Evolutionary conservation across 92 coral and sea anemone genomes (phyloP).

Genomic region (Palythoa caribaeorum): DNA sequence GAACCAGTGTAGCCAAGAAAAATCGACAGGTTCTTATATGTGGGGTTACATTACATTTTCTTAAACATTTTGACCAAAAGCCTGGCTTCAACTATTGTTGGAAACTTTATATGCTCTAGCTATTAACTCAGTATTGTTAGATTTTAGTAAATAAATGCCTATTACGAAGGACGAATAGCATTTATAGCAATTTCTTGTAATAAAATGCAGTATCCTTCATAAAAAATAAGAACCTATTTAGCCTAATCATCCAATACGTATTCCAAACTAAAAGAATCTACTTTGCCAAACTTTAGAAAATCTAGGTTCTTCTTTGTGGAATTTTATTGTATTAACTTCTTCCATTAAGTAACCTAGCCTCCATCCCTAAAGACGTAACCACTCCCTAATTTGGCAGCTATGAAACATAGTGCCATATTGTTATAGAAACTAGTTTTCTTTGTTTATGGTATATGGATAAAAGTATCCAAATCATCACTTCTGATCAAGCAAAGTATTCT

Average conservation of each 20-base stretch:
- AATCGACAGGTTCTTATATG: too few species aligned
- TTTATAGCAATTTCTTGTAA: constrained; percentile 23
- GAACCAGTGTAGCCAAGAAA: neutral
- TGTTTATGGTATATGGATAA: neutral
- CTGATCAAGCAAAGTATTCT: neutral
- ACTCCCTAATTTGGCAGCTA: constrained; percentile 15
- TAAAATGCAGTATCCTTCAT: constrained; percentile 4
- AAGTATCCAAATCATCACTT: constrained; percentile 6
- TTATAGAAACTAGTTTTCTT: neutral
- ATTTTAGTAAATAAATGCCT: constrained; percentile 6
- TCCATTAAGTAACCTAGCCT: neutral
- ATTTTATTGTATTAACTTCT: neutral
- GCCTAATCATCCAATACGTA: neutral
- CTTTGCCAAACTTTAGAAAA: too few species aligned
- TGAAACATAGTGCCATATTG: neutral
- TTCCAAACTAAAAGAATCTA: too few species aligned
- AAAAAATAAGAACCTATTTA: too few species aligned
- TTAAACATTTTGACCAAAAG: too few species aligned
- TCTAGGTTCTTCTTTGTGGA: too few species aligned
- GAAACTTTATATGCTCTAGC: neutral
- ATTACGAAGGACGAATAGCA: neutral
- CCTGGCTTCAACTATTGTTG: neutral
- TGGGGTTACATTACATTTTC: too few species aligned
- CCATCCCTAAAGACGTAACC: neutral
- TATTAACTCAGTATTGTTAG: neutral